Base-by-base conservation (phyloP, 2,113 vertebrate genomes). In the Sciurus niger region DNA sequence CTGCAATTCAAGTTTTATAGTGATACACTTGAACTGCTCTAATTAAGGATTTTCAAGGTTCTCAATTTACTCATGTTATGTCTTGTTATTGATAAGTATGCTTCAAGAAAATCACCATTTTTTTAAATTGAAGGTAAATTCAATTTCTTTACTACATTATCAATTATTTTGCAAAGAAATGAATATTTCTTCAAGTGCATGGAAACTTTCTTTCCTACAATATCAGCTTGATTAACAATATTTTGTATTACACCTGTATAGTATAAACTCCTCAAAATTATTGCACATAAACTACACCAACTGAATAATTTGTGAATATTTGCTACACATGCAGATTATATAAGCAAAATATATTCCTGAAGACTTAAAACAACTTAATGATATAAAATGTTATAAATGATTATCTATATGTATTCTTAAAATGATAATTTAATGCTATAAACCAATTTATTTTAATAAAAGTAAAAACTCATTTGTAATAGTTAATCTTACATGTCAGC, bases 1-100 rank as follows among this genome's bases (percentile, higher is more conserved):
- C 48, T 95, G 37, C 30, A 95, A 97, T 96, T 98, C 79, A 94
- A 89, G 89, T 89, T 95, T 95, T 84, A 94, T 46, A 76, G 43
- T 91, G 73, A 12, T 40, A 83, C 37, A 68, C 93, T 98, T 96
- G 20, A 32, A 96, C 63, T 72, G 79, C 60, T 97, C 6, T 93
- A 97, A 97, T 6, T 93, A 97, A 97, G 12, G 30, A 10, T 89
- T 46, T 96, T 86, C 58, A 91, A 89, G 16, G 0, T 95, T 98
- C 97, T 96, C 94, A 88, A 4, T 87, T 96, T 24, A 12, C 7
- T 51, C 72, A 72, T 93, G 40, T 95, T 91, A 97, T 97, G 25
- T 58, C 55, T 95, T 97, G 58, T 53, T 65, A 55, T 68, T 92
- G 91, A 58, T 92, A 94, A 94, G 70, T 84, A 94, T 90, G 65